A percentile compares a stretch with the other conserved stretches of the same genome.
These are phyloP conservation scores for Phymastichus coffea DNA, from an alignment of 1,140 invertebrate genomes.

Conservation along the genomic window DNA sequence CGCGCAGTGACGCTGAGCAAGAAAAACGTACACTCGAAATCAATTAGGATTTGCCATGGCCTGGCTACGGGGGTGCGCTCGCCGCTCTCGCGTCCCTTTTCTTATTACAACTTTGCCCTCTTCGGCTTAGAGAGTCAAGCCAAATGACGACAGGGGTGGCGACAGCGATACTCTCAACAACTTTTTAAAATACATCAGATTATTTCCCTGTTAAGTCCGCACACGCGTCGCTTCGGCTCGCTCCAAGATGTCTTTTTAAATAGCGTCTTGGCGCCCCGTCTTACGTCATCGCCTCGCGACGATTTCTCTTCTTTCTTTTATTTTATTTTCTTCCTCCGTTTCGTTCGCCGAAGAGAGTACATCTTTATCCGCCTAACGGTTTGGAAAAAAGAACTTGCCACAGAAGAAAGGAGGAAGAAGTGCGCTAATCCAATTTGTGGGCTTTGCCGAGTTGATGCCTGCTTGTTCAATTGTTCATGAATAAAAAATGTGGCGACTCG, in stretches of 20 bases:
- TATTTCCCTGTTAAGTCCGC: conserved; percentile 9
- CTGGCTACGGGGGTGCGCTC: background rate
- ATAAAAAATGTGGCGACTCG: too few species aligned
- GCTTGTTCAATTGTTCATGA: too few species aligned
- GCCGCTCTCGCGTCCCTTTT: conserved; percentile 1
- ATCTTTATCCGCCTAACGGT: too few species aligned
- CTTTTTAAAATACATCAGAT: conserved; percentile 28
- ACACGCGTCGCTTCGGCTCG: background rate
- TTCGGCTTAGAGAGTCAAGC: conserved; percentile 19
- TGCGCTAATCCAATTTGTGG: background rate
- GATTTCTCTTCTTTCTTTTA: too few species aligned
- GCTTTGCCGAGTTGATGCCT: background rate
- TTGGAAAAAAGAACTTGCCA: too few species aligned
- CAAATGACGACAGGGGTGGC: background rate
- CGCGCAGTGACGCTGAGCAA: too few species aligned
- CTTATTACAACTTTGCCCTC: conserved; percentile 23
- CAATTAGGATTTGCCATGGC: conserved; percentile 14
- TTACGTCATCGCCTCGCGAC: too few species aligned
- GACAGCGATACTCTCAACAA: conserved; percentile 7
- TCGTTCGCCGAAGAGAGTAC: too few species aligned
- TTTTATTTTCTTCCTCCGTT: too few species aligned
- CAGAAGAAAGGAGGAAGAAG: too few species aligned
- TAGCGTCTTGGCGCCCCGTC: background rate
- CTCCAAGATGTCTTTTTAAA: conserved; percentile 28
- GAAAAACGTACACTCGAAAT: background rate